These are phyloP conservation scores for Chloebia gouldiae DNA, from an alignment of 2,113 vertebrate species.

Conservation along the genomic window DNA sequence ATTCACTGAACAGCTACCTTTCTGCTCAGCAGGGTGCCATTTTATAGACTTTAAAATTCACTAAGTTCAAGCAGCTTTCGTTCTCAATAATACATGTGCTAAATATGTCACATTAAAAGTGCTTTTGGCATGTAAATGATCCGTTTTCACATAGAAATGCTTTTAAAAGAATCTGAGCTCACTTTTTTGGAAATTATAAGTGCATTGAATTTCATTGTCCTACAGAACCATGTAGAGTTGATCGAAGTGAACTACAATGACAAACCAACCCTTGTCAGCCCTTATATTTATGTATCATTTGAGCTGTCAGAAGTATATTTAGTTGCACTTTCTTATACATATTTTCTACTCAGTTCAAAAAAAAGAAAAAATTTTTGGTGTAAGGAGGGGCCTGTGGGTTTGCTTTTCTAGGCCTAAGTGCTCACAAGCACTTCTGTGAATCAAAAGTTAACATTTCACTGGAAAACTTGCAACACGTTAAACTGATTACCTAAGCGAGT, in stretches of 20 bases:
- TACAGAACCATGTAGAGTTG: slow-evolving; percentile 83
- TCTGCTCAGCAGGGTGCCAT: slow-evolving; percentile 92
- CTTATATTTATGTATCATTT: slow-evolving; percentile 83
- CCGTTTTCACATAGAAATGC: slow-evolving; percentile 86
- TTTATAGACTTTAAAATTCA: slow-evolving; percentile 94
- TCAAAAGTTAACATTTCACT: slow-evolving; percentile 69
- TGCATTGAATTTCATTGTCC: slow-evolving; percentile 86
- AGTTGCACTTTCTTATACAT: slow-evolving; percentile 76
- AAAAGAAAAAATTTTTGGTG: slow-evolving; percentile 23
- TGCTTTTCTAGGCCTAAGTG: slow-evolving; percentile 47
- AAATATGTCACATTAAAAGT: slow-evolving; percentile 94
- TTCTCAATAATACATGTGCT: slow-evolving; percentile 94
- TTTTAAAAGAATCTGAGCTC: slow-evolving; percentile 81
- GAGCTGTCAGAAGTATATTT: slow-evolving; percentile 79
- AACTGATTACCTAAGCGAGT: slow-evolving; percentile 62
- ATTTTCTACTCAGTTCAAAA: slow-evolving; percentile 70
- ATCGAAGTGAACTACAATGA: slow-evolving; percentile 80
- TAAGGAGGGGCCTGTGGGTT: slow-evolving; percentile 45
- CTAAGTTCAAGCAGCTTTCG: slow-evolving; percentile 88
- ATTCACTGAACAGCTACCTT: slow-evolving; percentile 91
- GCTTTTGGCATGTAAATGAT: slow-evolving; percentile 91
- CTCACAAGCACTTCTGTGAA: slow-evolving; percentile 51
- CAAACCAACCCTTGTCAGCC: slow-evolving; percentile 81
- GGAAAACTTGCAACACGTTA: slow-evolving; percentile 42
- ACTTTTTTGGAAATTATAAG: slow-evolving; percentile 83